Base-by-base conservation (phyloP, 2,888 invertebrate genomes). In the Pecten maximus region DNA sequence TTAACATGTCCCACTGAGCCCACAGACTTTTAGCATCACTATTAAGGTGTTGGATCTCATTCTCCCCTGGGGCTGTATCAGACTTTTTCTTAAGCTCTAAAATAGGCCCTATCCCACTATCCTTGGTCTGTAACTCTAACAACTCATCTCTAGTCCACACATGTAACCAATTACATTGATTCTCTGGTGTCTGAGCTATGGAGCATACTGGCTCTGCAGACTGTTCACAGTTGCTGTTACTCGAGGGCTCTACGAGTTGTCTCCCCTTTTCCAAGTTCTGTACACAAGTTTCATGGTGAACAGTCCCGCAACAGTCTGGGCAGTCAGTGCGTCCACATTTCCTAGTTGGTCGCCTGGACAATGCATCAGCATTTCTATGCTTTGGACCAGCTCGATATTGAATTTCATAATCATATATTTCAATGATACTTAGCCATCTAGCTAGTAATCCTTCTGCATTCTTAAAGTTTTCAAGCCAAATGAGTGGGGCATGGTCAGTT, bases 291-390 rank as follows among this genome's bases (percentile, higher is more conserved):
- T 28, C 8, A 40, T n/a, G 40, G 88, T 88, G 4, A 40, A 28
- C 16, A 48, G 12, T 40, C n/a, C n/a, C 19, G 35, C 3, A 35
- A 50, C 87, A 54, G 8, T 87, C 89, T 39, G 74, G 60, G n/a
- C 89, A 60, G 74, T 89, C n/a, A 23, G 8, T 16, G 19, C 39
- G 39, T 89, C 74, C 74, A 74, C 86, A 89, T 40, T 89, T 39
- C 87, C 89, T 89, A 15, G n/a, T n/a, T 12, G 74, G 89, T 2
- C 50, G 44, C 16, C 91, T 44, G 28, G 90, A 91, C 28, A 91
- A 86, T 15, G 40, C 90, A n/a, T 91, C 91, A 28, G 87, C 91
- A 74, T 89, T 91, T 6, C 74, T 35, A 28, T 91, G 89, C 40
- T 40, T 74, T n/a, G 23, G 16, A 19, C 90, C 91, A 35, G 91